These are phyloP conservation scores for Napeogenes sylphis DNA, from an alignment of 2,888 invertebrate genomes.

Conservation along the genomic window DNA sequence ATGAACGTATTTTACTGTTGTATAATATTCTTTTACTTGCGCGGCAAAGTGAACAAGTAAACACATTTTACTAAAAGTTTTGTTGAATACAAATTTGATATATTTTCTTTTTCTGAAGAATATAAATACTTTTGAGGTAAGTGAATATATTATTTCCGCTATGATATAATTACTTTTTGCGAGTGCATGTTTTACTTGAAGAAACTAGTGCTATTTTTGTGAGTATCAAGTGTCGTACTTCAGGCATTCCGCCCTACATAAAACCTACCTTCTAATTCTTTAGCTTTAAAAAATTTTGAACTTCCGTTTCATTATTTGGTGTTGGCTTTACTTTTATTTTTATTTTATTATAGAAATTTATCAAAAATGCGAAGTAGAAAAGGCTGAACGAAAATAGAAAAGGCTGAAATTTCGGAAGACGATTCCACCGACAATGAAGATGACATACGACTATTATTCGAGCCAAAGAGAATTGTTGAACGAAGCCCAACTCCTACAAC, in stretches of 20 bases:
- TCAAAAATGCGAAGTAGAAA: slow-evolving; percentile 41
- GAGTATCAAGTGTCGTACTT: slow-evolving; percentile 40
- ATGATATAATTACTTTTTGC: slow-evolving; percentile 38
- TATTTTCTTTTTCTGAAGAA: too few species aligned
- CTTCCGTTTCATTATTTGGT: slow-evolving; percentile 33
- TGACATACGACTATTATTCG: slow-evolving; percentile 39
- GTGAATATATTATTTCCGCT: slow-evolving; percentile 39
- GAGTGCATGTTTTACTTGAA: slow-evolving; percentile 37
- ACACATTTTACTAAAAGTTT: slow-evolving; percentile 4
- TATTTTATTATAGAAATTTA: slow-evolving; percentile 37
- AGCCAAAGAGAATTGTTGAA: slow-evolving; percentile 33
- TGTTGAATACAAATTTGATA: too few species aligned
- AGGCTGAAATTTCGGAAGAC: slow-evolving; percentile 40
- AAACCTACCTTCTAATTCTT: slow-evolving; percentile 38
- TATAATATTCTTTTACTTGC: slow-evolving; percentile 34
- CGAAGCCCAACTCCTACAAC: slow-evolving; percentile 22
- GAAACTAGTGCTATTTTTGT: slow-evolving; percentile 38
- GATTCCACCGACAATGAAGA: slow-evolving; percentile 40
- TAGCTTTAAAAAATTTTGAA: slow-evolving; percentile 33
- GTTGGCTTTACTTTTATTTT: slow-evolving; percentile 38
- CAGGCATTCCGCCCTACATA: slow-evolving; percentile 39
- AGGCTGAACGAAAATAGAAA: slow-evolving; percentile 40
- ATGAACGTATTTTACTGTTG: slow-evolving; percentile 37
- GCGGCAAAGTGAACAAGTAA: slow-evolving; percentile 29
- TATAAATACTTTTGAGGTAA: too few species aligned